phyloP scores from a whole-genome alignment of 2,888 invertebrate species.

The Azorinus chamasolen region DNA sequence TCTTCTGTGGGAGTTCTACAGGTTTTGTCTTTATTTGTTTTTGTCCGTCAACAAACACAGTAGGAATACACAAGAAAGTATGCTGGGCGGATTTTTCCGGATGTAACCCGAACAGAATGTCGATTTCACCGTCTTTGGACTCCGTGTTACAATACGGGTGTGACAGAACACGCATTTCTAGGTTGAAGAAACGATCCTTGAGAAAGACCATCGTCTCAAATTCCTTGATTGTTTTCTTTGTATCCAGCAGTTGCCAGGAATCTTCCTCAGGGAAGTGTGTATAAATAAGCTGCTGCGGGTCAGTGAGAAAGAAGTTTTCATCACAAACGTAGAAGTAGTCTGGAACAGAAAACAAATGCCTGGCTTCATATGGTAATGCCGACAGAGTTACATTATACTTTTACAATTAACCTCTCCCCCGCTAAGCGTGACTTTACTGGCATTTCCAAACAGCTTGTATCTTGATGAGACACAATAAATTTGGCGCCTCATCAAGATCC shows the following conservation, averaged over 20 bases:
- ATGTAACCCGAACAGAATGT: slow-evolving; percentile 76
- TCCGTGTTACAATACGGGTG: slow-evolving; percentile 72
- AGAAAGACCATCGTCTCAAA: slow-evolving; percentile 80
- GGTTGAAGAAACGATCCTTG: slow-evolving; percentile 82
- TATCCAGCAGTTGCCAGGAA: slow-evolving; percentile 79
- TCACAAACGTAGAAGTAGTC: slow-evolving; percentile 75
- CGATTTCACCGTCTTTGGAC: slow-evolving; percentile 76
- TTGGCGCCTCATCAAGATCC: too few relatives aligned
- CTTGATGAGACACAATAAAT: too few relatives aligned
- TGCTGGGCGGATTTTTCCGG: slow-evolving; percentile 61
- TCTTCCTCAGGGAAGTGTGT: slow-evolving; percentile 79
- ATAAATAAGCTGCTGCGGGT: slow-evolving; percentile 79
- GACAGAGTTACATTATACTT: too few relatives aligned
- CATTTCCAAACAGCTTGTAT: too few relatives aligned
- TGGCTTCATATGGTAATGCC: too few relatives aligned
- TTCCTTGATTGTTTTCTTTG: slow-evolving; percentile 70
- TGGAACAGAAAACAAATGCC: slow-evolving; percentile 15
- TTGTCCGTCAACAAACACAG: slow-evolving; percentile 61
- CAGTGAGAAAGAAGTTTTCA: slow-evolving; percentile 83
- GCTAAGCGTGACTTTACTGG: too few relatives aligned
- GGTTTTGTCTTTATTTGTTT: slow-evolving; percentile 51
- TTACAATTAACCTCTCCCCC: too few relatives aligned
- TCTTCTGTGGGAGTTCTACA: slow-evolving; percentile 66
- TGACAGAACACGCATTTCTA: slow-evolving; percentile 75
- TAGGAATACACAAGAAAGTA: slow-evolving; percentile 77